Evolutionary conservation across 2,113 vertebrate species (phyloP).

Genomic region (Aramus guarauna): DNA sequence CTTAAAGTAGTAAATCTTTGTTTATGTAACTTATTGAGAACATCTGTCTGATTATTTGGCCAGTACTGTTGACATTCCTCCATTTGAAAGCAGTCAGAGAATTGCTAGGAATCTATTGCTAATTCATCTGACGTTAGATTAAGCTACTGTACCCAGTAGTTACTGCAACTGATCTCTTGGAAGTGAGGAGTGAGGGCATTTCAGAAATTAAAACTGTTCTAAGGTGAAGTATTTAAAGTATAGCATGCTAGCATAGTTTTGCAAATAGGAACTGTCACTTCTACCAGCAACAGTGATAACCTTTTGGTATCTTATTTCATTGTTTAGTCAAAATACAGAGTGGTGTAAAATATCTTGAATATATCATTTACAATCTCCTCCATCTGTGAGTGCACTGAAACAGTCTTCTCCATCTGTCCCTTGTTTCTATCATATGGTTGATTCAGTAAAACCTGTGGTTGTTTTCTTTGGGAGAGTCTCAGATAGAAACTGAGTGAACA

Average conservation of each 20-base stretch:
- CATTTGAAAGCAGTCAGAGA: not conserved
- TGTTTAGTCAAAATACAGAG: constrained; percentile 33
- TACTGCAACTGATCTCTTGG: not conserved
- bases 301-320: not conserved
- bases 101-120: not conserved
- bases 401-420: constrained; percentile 50
- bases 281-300: not conserved
- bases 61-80: not conserved
- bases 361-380: not conserved
- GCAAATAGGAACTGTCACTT: not conserved
- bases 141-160: not conserved
- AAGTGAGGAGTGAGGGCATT: not conserved
- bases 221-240: not conserved
- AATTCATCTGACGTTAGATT: not conserved
- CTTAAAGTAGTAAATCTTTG: not conserved
- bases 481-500: not conserved
- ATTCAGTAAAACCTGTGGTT: not conserved
- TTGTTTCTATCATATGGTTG: not conserved
- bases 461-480: not conserved
- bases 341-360: not conserved
- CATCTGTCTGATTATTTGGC: not conserved
- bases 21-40: not conserved
- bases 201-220: not conserved
- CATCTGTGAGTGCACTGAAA: constrained; percentile 15
- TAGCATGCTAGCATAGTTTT: not conserved